Evolutionary conservation across 2,113 vertebrate species (phyloP), one percentile per base, ranked within the genome.

Genomic region (Carassius auratus): DNA sequence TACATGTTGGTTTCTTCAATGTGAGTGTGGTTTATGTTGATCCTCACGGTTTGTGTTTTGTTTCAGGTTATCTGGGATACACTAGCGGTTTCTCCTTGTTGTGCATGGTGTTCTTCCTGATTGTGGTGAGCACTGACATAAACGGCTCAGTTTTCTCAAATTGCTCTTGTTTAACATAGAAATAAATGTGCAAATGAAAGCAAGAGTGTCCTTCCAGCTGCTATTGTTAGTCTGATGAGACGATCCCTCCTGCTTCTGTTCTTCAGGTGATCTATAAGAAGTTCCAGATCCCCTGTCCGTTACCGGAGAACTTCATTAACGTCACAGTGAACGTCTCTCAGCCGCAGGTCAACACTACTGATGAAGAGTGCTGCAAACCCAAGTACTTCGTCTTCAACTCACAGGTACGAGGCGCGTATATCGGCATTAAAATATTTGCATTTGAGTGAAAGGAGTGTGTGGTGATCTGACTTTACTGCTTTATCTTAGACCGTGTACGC

Each of bases 91-190:
- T 99, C 90, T 99, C 98, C 2, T 94, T 99, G 26, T 90, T 99
- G 82, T 99, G 98, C 87, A 99, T 99, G 98, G 94, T 99, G 76
- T 99, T 99, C 92, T 99, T 99, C 79, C 91, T 99, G 81, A 97
- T 99, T 86, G 97, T 99, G 94, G 98, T 99, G 95, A 95, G 98
- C 96, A 48, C 62, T 75, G 15, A n/a, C 10, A 42, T 8, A n/a
- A 38, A 38, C 6, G 5, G 38, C 38, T 38, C 42, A 42, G 7
- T 9, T 76, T 0, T 0, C 14, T 36, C 2, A 8, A 38, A 69
- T 21, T 57, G 9, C 21, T 68, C 14, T 19, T 26, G 23, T 57
- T 57, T 61, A 17, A 12, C 50, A n/a, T 48, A 2, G 30, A 26
- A 33, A 6, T 8, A 7, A 4, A 12, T 69, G n/a, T 9, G 26